A percentile compares a stretch with the other conserved stretches of the same genome.
Conservation (phyloP, 2,888 invertebrate species). For the Ectemnius cavifrons region DNA sequence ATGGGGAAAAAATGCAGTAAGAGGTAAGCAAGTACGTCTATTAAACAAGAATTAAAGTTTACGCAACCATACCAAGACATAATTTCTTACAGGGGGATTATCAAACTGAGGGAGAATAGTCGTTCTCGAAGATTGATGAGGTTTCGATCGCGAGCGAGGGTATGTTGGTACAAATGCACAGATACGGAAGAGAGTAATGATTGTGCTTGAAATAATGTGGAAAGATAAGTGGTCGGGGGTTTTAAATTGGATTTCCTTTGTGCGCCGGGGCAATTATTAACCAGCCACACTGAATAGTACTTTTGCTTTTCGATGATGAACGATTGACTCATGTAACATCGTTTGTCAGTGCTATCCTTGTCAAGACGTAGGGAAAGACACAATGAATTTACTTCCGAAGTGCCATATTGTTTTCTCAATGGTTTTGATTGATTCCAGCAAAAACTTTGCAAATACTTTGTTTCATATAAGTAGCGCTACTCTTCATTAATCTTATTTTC, state of each 20-base stretch:
- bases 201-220: conserved; percentile 12
- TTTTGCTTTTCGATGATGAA: neutral
- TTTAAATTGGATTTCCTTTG: conserved; percentile 4
- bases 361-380: neutral
- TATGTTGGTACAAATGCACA: conserved; percentile 11
- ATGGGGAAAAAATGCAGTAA: neutral
- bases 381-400: neutral
- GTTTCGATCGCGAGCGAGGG: conserved; percentile 43
- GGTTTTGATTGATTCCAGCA: too few relatives aligned
- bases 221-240: neutral
- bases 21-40: neutral
- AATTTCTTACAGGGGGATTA: conserved; percentile 15
- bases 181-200: conserved; percentile 28
- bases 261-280: neutral
- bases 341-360: neutral
- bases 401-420: too few relatives aligned
- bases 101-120: conserved; percentile 17
- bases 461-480: too few relatives aligned
- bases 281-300: too few relatives aligned
- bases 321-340: neutral
- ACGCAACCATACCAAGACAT: conserved; percentile 1
- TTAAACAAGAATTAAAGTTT: neutral
- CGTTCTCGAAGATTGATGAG: conserved; percentile 57
- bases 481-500: too few relatives aligned
- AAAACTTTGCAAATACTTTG: too few relatives aligned